Conservation (phyloP, 2,113 vertebrate genomes). For the Zeus faber region DNA sequence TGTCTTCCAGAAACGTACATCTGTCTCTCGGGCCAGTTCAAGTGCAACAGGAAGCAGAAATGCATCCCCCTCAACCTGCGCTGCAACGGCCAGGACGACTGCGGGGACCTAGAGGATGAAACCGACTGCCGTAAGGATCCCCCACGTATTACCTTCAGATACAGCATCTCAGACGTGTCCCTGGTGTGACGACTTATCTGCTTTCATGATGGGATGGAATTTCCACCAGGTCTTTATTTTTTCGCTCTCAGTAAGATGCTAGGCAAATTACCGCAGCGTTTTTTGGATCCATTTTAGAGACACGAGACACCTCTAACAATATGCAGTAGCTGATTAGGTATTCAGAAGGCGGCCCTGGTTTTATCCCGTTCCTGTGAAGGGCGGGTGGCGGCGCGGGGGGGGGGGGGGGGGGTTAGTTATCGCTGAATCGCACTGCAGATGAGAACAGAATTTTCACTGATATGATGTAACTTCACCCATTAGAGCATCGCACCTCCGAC, state of each 20-base stretch:
- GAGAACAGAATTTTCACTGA: constrained; percentile 49
- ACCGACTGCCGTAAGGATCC: constrained; percentile 90
- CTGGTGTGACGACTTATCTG: not conserved
- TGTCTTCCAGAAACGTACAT: constrained; percentile 87
- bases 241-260: no score
- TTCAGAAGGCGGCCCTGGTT: constrained; percentile 33
- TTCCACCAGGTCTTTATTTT: no score
- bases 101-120: constrained; percentile 95
- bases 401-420: constrained; percentile 56
- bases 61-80: constrained; percentile 94
- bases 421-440: constrained; percentile 44
- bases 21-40: constrained; percentile 96
- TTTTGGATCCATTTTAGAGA: constrained; percentile 11
- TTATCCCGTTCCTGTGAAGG: constrained; percentile 38
- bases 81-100: constrained; percentile 96
- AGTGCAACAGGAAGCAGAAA: constrained; percentile 92
- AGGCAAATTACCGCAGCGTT: no score
- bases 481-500: constrained; percentile 49
- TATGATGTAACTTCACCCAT: constrained; percentile 51
- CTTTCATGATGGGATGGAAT: no score
- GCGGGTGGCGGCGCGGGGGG: no score
- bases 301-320: constrained; percentile 15
- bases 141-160: not conserved
- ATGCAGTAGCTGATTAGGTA: constrained; percentile 24
- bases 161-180: constrained; percentile 15